These are phyloP conservation scores for Ephialtes manifestator DNA, from an alignment of 2,888 invertebrate genomes.

Conservation along the genomic window DNA sequence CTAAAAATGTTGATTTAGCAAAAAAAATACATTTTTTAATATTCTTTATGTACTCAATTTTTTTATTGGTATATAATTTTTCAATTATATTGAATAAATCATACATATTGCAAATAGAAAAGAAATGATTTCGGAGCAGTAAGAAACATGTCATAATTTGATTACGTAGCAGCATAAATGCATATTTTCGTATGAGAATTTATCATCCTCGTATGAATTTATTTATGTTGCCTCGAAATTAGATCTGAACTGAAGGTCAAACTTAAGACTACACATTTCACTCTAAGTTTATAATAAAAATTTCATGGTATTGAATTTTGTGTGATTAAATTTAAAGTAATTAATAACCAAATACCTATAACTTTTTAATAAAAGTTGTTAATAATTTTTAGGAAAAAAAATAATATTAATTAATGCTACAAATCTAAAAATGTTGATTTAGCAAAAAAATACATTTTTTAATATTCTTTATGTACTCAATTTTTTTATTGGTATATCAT, in stretches of 20 bases:
- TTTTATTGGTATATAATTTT: not conserved
- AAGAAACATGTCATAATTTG: not conserved
- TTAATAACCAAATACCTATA: too few species aligned
- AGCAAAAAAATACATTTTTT: not conserved
- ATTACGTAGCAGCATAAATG: constrained; percentile 33
- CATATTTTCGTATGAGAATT: constrained; percentile 26
- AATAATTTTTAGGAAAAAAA: too few species aligned
- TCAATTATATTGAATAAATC: not conserved
- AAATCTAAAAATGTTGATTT: too few species aligned
- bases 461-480: not conserved
- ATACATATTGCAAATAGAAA: too few species aligned
- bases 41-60: not conserved
- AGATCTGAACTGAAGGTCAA: too few species aligned
- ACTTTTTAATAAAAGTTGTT: too few species aligned
- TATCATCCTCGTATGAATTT: constrained; percentile 36
- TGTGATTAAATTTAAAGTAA: too few species aligned
- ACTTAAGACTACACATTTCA: too few species aligned
- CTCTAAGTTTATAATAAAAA: too few species aligned
- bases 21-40: too few species aligned
- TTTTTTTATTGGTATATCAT: not conserved
- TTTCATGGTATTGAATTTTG: too few species aligned
- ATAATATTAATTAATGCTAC: not conserved
- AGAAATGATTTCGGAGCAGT: not conserved
- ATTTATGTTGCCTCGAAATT: constrained; percentile 45
- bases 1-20: not conserved